phyloP scores from a whole-genome alignment of 2,113 vertebrate genomes.

The Cheirogaleus medius region DNA sequence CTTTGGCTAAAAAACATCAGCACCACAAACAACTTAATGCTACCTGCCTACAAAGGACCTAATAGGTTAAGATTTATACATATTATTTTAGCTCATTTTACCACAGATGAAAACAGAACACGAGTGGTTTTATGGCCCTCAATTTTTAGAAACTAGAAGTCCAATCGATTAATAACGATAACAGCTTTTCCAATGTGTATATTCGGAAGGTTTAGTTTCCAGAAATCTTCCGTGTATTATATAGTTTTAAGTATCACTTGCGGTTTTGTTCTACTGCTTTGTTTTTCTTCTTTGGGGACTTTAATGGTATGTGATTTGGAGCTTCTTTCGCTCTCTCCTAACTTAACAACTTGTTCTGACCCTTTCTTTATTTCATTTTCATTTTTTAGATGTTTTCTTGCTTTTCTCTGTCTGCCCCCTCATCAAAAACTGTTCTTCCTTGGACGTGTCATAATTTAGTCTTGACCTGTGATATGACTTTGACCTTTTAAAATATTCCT shows the following conservation, averaged over 20 bases:
- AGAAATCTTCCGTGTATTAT: background rate
- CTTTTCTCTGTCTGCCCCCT: background rate
- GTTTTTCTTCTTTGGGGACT: background rate
- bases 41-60: background rate
- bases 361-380: background rate
- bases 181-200: background rate
- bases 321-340: background rate
- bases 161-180: background rate
- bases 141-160: background rate
- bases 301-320: background rate
- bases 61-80: background rate
- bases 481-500: background rate
- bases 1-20: background rate
- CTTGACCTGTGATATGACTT: rapidly evolving
- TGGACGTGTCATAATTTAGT: rapidly evolving
- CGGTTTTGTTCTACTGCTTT: background rate
- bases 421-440: background rate
- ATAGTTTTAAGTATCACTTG: background rate
- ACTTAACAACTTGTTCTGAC: background rate
- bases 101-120: background rate
- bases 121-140: too few species aligned
- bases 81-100: background rate
- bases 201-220: background rate
- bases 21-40: background rate
- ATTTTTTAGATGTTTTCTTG: background rate